Base-by-base conservation (phyloP, 1,140 invertebrate genomes). In the Sinella curviseta region DNA sequence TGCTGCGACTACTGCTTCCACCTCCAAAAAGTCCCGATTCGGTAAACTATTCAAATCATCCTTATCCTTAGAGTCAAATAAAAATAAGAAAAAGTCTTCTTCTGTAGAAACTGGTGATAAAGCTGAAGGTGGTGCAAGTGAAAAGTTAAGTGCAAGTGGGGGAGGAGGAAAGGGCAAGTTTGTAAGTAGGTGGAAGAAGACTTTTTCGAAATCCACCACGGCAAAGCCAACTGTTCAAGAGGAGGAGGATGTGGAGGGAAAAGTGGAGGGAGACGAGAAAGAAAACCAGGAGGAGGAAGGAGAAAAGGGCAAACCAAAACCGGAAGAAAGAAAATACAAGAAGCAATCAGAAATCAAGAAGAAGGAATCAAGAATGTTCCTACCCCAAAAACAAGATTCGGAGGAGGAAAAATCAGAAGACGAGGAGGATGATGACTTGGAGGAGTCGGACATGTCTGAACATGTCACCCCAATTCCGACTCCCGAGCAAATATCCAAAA, bases 31-130 rank as follows among this genome's bases (percentile, higher is more conserved):
- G 30, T 70, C 65, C 1, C 65, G 65, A 70, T 33, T 70, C 31
- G 65, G 65, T 4, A 70, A 70, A 70, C 31, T 70, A 31, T 60
- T 60, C 24, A 26, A 16, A 60, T 26, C 57, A n/a, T 60, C 24
- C 12, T 60, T n/a, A 48, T 8, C 17, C 17, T 8, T 48, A 48
- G 17, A 48, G 17, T 17, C 4, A 17, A 48, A 48, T 60, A 60
- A 60, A 60, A 60, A n/a, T 60, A 48, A 48, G 39, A 26, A 60
- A 60, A 60, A 60, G 57, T 48, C 39, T 48, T 48, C 20, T n/a
- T n/a, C n/a, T n/a, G n/a, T n/a, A n/a, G n/a, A n/a, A n/a, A n/a
- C n/a, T n/a, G n/a, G n/a, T 48, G 39, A 48, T 12, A 48, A 8
- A 48, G 39, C 8, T 48, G 20, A 48, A 8, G 39, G 8, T 48